Evolutionary conservation across 2,888 invertebrate genomes (phyloP).

Genomic region (Macrophya alboannulata): DNA sequence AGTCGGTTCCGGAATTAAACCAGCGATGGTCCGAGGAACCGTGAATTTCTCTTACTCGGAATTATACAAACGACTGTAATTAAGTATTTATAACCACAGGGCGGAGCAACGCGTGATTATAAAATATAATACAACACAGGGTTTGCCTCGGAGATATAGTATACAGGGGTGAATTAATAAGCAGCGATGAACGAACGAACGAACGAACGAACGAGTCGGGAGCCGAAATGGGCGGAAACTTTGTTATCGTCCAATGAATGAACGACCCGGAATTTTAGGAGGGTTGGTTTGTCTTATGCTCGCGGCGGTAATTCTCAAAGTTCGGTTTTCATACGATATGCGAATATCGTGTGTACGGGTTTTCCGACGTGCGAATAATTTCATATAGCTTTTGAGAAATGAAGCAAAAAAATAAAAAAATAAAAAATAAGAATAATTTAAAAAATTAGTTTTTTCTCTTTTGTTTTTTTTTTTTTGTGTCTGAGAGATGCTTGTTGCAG

Average conservation of each 20-base stretch:
- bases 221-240: slow-evolving; percentile 44
- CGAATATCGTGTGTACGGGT: not conserved
- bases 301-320: not conserved
- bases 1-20: not conserved
- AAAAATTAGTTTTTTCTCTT: not conserved
- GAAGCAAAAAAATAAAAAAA: not conserved
- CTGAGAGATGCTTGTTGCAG: slow-evolving; percentile 2
- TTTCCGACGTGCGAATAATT: not conserved
- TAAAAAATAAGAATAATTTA: not conserved
- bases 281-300: slow-evolving; percentile 5
- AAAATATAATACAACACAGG: slow-evolving; percentile 29
- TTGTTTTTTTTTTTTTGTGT: not conserved
- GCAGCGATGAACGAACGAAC: slow-evolving; percentile 4
- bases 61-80: slow-evolving; percentile 24
- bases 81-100: slow-evolving; percentile 28
- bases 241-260: slow-evolving; percentile 55
- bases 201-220: not conserved
- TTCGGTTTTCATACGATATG: not conserved
- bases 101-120: not conserved
- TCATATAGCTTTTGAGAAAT: not conserved
- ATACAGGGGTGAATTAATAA: slow-evolving; percentile 49
- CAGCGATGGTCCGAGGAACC: slow-evolving; percentile 3
- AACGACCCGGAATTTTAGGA: not conserved
- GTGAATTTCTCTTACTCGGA: not conserved
- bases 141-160: not conserved